Evolutionary conservation across 2,797 vertebrate genomes (phyloP).

Genomic region (Halcyon leucocephala): DNA sequence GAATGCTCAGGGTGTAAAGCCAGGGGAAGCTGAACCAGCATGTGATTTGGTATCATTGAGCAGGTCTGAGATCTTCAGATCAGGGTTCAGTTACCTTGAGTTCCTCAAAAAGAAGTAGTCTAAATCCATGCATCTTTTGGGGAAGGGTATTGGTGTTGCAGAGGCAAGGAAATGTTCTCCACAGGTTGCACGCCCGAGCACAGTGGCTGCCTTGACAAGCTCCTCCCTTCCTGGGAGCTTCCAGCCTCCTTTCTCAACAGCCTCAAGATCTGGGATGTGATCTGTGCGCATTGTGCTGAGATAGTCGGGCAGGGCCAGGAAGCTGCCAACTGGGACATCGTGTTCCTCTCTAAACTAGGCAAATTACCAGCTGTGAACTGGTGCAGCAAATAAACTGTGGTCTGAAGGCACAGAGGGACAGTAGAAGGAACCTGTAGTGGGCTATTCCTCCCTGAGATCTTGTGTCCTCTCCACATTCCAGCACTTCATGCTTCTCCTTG

Average conservation of each 20-base stretch:
- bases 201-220: neutral
- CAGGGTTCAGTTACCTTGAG: neutral
- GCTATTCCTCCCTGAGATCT: neutral
- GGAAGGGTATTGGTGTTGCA: neutral
- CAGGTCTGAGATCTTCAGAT: neutral
- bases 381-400: neutral
- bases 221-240: neutral
- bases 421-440: neutral
- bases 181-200: fast-evolving
- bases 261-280: neutral
- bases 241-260: neutral
- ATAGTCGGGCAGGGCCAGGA: neutral
- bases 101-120: neutral
- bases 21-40: neutral
- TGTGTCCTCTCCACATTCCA: neutral
- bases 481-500: neutral
- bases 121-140: neutral
- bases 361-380: neutral
- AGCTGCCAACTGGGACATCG: neutral
- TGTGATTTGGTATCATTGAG: neutral
- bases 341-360: neutral
- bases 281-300: neutral
- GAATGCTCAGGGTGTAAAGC: neutral
- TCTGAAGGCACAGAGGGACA: neutral
- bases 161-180: neutral